Conservation (phyloP, 2,113 vertebrate species). For the Varanus salvator region DNA sequence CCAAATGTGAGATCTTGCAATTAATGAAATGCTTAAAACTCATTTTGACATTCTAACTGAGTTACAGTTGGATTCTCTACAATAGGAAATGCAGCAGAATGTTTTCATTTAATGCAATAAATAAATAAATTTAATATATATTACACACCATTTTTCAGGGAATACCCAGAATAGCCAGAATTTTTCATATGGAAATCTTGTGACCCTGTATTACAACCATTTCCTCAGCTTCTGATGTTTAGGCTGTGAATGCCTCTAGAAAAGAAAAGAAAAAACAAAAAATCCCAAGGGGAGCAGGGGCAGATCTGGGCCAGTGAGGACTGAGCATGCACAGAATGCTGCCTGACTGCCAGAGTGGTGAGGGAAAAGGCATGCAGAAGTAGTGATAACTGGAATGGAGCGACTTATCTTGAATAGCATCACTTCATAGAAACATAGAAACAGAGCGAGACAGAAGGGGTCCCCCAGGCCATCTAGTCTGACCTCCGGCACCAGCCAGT, state of each 20-base stretch:
- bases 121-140: no score
- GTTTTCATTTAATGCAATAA: no score
- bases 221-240: background rate
- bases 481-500: no score
- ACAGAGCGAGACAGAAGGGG: no score
- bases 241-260: no score
- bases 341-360: background rate
- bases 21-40: no score
- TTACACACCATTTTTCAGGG: no score
- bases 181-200: conserved; percentile 2
- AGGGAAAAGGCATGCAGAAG: background rate
- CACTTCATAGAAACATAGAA: background rate
- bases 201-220: background rate
- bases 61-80: background rate
- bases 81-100: background rate
- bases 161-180: background rate
- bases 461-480: no score
- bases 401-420: background rate
- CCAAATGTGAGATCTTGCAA: no score
- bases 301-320: background rate
- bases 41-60: background rate
- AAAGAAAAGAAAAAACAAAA: background rate
- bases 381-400: background rate
- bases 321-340: background rate
- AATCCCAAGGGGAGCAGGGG: no score